Percentiles rank a stretch among this genome's conserved stretches.
Conservation (phyloP, 1,140 invertebrate genomes). For the Drosophila asahinai region DNA sequence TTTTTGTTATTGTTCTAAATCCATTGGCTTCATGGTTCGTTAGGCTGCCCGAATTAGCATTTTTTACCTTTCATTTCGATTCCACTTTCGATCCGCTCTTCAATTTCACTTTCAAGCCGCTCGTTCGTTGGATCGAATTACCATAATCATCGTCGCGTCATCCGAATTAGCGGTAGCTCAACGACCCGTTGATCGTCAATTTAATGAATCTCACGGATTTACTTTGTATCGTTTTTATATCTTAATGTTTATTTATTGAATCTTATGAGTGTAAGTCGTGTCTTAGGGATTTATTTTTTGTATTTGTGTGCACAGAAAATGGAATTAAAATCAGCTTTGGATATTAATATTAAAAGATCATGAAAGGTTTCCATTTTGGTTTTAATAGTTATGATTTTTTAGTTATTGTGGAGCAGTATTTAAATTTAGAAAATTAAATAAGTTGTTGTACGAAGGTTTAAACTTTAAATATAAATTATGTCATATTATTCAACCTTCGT, state of each 20-base stretch:
- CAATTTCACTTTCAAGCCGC: conserved; percentile 37
- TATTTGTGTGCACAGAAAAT: conserved; percentile 13
- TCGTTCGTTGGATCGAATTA: conserved; percentile 15
- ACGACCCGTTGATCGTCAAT: conserved; percentile 49
- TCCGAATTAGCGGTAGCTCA: conserved; percentile 54
- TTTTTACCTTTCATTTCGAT: conserved; percentile 19
- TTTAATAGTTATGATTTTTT: background rate
- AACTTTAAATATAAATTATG: too few relatives aligned
- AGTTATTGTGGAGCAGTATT: too few relatives aligned
- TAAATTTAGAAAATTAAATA: too few relatives aligned
- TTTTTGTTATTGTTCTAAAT: background rate
- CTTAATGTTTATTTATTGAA: conserved; percentile 26
- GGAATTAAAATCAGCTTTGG: background rate
- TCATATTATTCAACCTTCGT: background rate
- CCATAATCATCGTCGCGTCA: conserved; percentile 27
- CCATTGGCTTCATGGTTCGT: background rate
- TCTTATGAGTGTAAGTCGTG: conserved; percentile 4
- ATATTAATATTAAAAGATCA: background rate
- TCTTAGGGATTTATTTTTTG: conserved; percentile 18
- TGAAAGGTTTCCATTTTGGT: background rate
- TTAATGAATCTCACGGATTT: conserved; percentile 1
- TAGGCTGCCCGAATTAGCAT: background rate
- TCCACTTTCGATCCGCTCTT: conserved; percentile 29
- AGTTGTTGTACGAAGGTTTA: too few relatives aligned
- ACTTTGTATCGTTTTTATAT: conserved; percentile 9